phyloP scores from a whole-genome alignment of 2,797 vertebrate species.

The Megalops cyprinoides region DNA sequence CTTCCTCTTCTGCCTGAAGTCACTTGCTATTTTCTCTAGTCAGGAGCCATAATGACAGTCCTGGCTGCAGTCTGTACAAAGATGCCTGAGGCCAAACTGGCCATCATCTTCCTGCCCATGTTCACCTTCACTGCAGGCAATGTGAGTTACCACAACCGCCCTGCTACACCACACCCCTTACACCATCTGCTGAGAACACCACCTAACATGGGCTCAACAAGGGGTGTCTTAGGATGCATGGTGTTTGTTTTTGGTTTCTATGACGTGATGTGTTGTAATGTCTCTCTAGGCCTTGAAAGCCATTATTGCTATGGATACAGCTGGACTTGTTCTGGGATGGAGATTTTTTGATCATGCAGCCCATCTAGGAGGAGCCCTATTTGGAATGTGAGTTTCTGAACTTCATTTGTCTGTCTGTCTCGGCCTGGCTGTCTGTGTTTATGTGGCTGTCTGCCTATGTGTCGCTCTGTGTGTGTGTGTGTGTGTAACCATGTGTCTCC shows the following conservation, averaged over 20 bases:
- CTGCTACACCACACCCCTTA: not conserved
- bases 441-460: not conserved
- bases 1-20: not conserved
- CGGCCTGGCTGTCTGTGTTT: not conserved
- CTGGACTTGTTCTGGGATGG: constrained; percentile 89
- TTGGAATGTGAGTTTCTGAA: constrained; percentile 86
- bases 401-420: not conserved
- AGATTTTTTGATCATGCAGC: constrained; percentile 93
- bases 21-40: constrained; percentile 69
- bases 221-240: not conserved
- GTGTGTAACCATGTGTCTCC: not conserved
- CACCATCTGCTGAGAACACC: too few species aligned
- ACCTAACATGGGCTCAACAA: too few species aligned
- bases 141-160: constrained; percentile 69
- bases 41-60: constrained; percentile 93
- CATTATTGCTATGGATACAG: constrained; percentile 88
- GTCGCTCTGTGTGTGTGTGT: not conserved
- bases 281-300: constrained; percentile 86
- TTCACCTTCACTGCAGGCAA: constrained; percentile 90
- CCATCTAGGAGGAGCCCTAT: constrained; percentile 92
- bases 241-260: not conserved
- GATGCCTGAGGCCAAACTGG: constrained; percentile 91
- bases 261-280: constrained; percentile 2
- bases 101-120: constrained; percentile 93
- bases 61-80: constrained; percentile 90